Conservation (phyloP, 2,113 vertebrate genomes). For the Eulacestoma nigropectus region DNA sequence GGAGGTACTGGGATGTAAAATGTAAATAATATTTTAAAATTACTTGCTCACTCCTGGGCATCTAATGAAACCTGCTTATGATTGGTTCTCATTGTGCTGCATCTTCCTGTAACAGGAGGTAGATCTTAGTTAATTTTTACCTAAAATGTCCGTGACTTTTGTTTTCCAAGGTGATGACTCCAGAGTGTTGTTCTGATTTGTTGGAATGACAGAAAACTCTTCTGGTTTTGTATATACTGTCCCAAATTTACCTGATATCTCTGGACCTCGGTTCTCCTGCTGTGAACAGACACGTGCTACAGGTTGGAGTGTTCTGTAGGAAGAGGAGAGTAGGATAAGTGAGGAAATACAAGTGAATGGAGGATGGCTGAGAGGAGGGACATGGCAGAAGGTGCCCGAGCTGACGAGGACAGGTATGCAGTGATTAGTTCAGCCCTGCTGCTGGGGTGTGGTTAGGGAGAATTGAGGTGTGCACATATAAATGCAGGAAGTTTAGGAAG, state of each 20-base stretch:
- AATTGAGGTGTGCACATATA: neutral
- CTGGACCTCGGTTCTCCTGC: neutral
- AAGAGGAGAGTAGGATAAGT: neutral
- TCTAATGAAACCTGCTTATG: neutral
- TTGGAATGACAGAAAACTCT: neutral
- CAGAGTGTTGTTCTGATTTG: neutral
- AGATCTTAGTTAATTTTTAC: neutral
- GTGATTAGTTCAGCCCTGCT: neutral
- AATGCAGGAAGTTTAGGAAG: neutral
- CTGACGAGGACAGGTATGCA: neutral
- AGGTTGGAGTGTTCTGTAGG: neutral
- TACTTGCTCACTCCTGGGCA: neutral
- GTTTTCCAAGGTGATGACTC: neutral
- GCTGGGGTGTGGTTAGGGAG: neutral
- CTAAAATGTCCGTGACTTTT: neutral
- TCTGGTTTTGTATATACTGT: neutral
- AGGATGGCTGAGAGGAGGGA: neutral
- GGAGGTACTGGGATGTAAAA: neutral
- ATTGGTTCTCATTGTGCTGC: neutral
- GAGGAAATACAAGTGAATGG: neutral
- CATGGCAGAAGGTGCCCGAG: neutral
- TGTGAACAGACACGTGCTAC: rapidly evolving
- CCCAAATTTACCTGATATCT: neutral
- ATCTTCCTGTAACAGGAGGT: neutral
- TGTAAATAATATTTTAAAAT: neutral